These are phyloP conservation scores for Lordiphosa mommai DNA, from an alignment of 1,140 invertebrate genomes.

Conservation along the genomic window DNA sequence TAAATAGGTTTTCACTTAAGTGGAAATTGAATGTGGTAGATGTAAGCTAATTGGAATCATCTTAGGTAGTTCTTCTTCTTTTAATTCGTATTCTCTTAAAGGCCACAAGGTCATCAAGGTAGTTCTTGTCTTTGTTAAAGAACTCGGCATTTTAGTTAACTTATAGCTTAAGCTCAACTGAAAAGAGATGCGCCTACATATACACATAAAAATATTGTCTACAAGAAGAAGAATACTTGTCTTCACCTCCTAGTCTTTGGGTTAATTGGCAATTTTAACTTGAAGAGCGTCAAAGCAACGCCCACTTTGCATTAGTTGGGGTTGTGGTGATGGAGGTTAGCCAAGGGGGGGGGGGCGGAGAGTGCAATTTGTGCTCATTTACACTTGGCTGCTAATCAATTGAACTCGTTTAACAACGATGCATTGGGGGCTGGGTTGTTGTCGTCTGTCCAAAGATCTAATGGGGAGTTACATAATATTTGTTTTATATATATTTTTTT, in stretches of 20 bases:
- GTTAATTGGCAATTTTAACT: constrained; percentile 39
- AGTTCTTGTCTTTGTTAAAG: too few species aligned
- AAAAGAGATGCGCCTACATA: too few species aligned
- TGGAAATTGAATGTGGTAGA: too few species aligned
- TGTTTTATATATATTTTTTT: not conserved
- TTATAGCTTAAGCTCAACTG: too few species aligned
- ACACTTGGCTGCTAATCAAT: constrained; percentile 69
- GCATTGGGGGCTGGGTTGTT: constrained; percentile 21
- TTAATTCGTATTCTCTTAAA: too few species aligned
- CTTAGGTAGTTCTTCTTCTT: too few species aligned
- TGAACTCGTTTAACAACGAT: constrained; percentile 57
- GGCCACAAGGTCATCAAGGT: too few species aligned
- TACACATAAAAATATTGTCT: too few species aligned
- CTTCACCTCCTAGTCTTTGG: constrained; percentile 31
- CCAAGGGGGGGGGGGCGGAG: not conserved
- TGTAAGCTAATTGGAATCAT: too few species aligned
- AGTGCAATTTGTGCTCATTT: constrained; percentile 46
- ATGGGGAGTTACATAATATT: constrained; percentile 8
- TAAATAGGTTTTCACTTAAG: too few species aligned
- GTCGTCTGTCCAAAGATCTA: constrained; percentile 15
- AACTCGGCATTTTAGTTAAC: too few species aligned
- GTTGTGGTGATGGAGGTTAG: too few species aligned
- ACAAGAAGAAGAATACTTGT: constrained; percentile 10
- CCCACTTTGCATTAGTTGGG: constrained; percentile 11
- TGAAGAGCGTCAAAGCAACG: constrained; percentile 4